Conservation (phyloP, 2,888 invertebrate species). For the Perizoma flavofasciatum region DNA sequence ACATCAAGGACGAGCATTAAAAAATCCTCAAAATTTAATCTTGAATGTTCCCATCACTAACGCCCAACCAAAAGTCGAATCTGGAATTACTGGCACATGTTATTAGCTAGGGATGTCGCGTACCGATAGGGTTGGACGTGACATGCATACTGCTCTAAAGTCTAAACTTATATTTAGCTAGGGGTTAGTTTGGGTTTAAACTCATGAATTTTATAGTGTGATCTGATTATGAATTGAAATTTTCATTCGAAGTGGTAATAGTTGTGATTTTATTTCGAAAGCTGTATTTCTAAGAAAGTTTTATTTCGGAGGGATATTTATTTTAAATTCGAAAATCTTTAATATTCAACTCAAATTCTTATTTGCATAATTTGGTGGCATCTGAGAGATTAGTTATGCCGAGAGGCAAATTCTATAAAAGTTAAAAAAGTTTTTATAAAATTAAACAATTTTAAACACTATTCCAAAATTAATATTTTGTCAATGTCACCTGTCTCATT, state of each 20-base stretch:
- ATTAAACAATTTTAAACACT: neutral
- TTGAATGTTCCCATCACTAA: constrained; percentile 14
- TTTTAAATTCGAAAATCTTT: no score
- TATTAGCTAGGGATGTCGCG: constrained; percentile 26
- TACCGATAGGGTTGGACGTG: constrained; percentile 29
- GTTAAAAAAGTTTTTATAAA: no score
- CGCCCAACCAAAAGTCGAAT: constrained; percentile 19
- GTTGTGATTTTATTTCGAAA: neutral
- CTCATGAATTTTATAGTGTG: constrained; percentile 7
- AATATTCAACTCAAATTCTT: no score
- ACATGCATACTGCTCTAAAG: constrained; percentile 13
- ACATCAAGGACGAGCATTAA: no score
- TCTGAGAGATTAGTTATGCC: no score
- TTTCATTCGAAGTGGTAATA: neutral
- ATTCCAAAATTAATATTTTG: constrained; percentile 2
- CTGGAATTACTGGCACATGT: constrained; percentile 30
- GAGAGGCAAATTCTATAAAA: no score
- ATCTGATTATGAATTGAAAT: constrained; percentile 10
- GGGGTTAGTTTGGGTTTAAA: constrained; percentile 21
- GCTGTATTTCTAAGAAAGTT: no score
- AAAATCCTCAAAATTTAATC: no score
- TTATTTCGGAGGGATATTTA: no score
- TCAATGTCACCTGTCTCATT: constrained; percentile 10
- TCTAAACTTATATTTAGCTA: constrained; percentile 7
- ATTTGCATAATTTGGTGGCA: no score